Conservation (phyloP, 2,113 vertebrate species). For the Elephas maximus region DNA sequence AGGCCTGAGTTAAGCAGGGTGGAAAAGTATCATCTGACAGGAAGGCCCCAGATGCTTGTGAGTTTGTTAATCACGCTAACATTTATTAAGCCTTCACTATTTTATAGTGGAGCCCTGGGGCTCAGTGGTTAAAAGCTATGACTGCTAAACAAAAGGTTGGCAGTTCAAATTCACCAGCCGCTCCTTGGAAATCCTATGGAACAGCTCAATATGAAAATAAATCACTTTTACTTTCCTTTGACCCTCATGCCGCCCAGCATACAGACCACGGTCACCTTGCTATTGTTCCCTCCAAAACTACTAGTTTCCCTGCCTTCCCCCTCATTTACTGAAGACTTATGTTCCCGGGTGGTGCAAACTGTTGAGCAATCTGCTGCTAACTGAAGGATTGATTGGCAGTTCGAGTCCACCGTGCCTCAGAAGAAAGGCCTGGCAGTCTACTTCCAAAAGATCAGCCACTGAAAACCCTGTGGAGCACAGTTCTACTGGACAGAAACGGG, state of each 20-base stretch:
- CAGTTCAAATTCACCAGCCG: too few species aligned
- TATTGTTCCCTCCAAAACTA: neutral
- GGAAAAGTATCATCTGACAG: neutral
- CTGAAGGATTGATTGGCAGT: too few species aligned
- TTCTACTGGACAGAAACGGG: too few species aligned
- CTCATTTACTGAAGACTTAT: neutral
- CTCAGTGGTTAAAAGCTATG: too few species aligned
- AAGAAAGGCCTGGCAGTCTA: too few species aligned
- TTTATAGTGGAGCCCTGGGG: too few species aligned
- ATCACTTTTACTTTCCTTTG: slow-evolving; percentile 7
- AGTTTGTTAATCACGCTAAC: neutral
- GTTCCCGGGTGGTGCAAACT: neutral
- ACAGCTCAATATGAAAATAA: neutral
- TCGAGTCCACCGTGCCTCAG: too few species aligned
- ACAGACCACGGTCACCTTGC: neutral
- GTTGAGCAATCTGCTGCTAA: too few species aligned
- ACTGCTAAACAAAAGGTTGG: too few species aligned
- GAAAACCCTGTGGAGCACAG: too few species aligned
- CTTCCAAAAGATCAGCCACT: too few species aligned
- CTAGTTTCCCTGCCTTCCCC: neutral
- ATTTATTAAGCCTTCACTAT: neutral
- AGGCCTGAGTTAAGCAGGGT: neutral
- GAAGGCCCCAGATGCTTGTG: neutral
- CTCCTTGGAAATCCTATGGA: too few species aligned
- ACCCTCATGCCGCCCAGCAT: neutral